A percentile compares a stretch with the other conserved stretches of the same genome.
phyloP scores from a whole-genome alignment of 1,140 invertebrate genomes.

The Adelges cooleyi region DNA sequence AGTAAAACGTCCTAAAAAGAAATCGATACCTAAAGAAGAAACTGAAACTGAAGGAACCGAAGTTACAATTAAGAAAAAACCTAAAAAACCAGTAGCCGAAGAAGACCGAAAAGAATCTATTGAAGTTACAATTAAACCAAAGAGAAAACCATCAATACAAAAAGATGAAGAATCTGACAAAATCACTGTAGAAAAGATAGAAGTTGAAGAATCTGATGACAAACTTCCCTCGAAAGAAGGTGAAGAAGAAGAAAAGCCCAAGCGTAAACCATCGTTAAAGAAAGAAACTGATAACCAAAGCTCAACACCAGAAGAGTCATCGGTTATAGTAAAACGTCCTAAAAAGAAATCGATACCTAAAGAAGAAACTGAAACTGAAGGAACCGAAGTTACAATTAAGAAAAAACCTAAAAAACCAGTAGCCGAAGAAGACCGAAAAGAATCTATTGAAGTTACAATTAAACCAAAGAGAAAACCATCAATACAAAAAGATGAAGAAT shows the following conservation, averaged over 20 bases:
- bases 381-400: conserved; percentile 34
- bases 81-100: conserved; percentile 30
- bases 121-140: background rate
- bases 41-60: conserved; percentile 30
- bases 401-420: conserved; percentile 34
- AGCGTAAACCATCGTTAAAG: conserved; percentile 4
- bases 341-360: background rate
- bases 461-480: background rate
- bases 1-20: conserved; percentile 25
- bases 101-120: conserved; percentile 26
- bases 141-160: background rate
- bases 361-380: conserved; percentile 34
- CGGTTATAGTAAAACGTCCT: conserved; percentile 31
- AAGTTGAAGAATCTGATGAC: conserved; percentile 35
- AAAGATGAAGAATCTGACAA: conserved; percentile 19
- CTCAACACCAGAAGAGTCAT: conserved; percentile 18
- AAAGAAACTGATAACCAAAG: conserved; percentile 28
- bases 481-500: conserved; percentile 17
- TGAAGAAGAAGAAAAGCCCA: conserved; percentile 5
- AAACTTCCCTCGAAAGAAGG: conserved; percentile 31
- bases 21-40: conserved; percentile 17
- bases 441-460: conserved; percentile 28
- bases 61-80: background rate
- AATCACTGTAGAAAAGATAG: conserved; percentile 19
- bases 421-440: background rate